Evolutionary conservation across 2,113 vertebrate genomes (phyloP).

Genomic region (Hippotragus niger): DNA sequence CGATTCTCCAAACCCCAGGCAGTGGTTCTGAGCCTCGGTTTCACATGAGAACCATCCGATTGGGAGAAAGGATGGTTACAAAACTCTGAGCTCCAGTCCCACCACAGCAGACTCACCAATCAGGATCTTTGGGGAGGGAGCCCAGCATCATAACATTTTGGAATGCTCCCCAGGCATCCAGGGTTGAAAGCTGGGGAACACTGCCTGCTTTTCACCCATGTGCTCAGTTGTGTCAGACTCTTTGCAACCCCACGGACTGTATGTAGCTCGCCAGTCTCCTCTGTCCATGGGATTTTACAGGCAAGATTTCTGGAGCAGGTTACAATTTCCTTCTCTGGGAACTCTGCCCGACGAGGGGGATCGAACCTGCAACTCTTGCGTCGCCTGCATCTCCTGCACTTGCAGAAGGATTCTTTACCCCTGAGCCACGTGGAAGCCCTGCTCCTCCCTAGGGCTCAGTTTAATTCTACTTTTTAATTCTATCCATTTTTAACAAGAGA

Average conservation of each 20-base stretch:
- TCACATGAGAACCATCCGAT: accelerated
- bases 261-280: not conserved
- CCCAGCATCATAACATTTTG: accelerated
- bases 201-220: accelerated
- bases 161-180: not conserved
- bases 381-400: not conserved
- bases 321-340: not conserved
- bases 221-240: not conserved
- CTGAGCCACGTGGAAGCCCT: not conserved
- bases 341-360: not conserved
- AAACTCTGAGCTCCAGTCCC: not conserved
- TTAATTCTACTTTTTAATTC: not conserved
- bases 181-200: accelerated
- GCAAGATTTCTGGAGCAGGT: not conserved
- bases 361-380: not conserved
- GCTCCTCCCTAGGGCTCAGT: accelerated
- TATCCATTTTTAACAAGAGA: not conserved
- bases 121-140: accelerated
- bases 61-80: accelerated
- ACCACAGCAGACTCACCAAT: accelerated
- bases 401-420: not conserved
- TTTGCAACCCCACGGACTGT: not conserved
- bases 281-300: not conserved
- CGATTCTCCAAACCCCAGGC: accelerated
- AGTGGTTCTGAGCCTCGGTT: no score